phyloP scores from a whole-genome alignment of 1,140 invertebrate species.

The Aricia agestis region DNA sequence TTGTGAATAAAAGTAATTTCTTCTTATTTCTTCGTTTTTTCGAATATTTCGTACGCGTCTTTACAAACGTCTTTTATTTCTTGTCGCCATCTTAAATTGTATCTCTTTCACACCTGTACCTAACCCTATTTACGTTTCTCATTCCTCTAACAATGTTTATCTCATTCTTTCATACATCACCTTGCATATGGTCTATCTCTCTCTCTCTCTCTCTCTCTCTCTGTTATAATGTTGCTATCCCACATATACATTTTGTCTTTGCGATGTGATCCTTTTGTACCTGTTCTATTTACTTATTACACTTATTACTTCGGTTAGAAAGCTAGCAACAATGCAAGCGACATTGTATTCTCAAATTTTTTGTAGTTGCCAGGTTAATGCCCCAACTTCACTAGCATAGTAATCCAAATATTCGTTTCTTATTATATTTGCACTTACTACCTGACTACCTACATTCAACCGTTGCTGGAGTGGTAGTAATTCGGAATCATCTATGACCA shows the following conservation, averaged over 20 bases:
- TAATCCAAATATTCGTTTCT: slow-evolving; percentile 32
- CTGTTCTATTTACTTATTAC: slow-evolving; percentile 11
- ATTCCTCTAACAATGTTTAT: no score
- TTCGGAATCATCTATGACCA: slow-evolving; percentile 33
- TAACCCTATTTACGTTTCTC: no score
- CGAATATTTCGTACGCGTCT: no score
- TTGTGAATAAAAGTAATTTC: no score
- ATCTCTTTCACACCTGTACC: no score
- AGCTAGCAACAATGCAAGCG: not conserved
- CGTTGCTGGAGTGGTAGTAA: slow-evolving; percentile 17
- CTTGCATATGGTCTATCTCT: no score
- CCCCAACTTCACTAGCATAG: slow-evolving; percentile 31
- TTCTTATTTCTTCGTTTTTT: no score
- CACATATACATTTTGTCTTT: slow-evolving; percentile 2
- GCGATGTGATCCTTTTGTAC: slow-evolving; percentile 14
- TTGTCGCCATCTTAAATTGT: no score
- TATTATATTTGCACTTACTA: slow-evolving; percentile 25
- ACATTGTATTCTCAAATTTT: slow-evolving; percentile 22
- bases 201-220: no score
- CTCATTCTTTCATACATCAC: no score
- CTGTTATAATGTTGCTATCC: not conserved
- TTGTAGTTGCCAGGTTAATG: slow-evolving; percentile 28
- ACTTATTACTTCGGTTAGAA: not conserved
- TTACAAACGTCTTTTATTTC: no score
- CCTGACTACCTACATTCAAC: slow-evolving; percentile 19